These are phyloP conservation scores for Rhynchotus rufescens DNA, from an alignment of 2,797 vertebrate genomes.

Conservation along the genomic window DNA sequence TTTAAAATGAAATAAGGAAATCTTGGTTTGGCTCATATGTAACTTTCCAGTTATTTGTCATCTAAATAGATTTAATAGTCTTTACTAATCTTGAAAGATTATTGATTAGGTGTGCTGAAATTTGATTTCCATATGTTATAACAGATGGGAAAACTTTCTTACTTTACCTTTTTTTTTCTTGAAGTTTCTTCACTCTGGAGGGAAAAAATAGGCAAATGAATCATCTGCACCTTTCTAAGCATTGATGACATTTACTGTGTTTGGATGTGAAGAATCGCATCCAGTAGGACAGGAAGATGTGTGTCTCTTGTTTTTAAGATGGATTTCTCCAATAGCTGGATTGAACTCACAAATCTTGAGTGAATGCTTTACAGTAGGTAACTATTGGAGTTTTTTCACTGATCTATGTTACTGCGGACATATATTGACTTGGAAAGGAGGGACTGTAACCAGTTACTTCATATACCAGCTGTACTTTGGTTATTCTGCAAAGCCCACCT, in stretches of 20 bases:
- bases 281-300: too few species aligned
- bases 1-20: not conserved
- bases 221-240: not conserved
- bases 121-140: not conserved
- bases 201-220: not conserved
- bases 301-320: not conserved
- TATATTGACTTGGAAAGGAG: not conserved
- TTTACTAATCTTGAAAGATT: not conserved
- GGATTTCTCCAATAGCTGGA: not conserved
- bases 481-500: not conserved
- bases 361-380: not conserved
- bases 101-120: not conserved
- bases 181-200: not conserved
- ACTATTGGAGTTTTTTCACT: not conserved
- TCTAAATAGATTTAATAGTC: not conserved
- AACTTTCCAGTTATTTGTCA: not conserved
- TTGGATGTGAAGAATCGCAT: not conserved
- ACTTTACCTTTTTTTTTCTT: not conserved
- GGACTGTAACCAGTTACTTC: not conserved
- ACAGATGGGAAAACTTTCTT: not conserved
- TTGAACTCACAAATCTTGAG: not conserved
- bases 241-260: not conserved
- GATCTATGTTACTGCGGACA: not conserved
- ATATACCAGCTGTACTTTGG: accelerated
- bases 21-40: not conserved